Conservation (phyloP, 2,888 invertebrate species). For the Pilophorus perplexus region DNA sequence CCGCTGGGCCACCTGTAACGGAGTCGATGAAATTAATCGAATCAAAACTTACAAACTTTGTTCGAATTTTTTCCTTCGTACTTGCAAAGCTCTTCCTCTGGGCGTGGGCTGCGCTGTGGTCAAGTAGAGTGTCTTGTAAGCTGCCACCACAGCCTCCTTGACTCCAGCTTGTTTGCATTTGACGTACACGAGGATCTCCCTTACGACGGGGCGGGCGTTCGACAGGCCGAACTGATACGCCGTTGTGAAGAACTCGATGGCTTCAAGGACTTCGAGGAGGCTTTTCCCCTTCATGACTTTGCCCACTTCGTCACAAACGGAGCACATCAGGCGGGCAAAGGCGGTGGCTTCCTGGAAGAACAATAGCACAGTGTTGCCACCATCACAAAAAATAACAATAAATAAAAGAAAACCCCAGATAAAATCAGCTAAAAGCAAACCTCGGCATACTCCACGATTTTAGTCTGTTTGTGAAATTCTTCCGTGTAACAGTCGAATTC, state of each 20-base stretch:
- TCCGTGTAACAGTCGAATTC: conserved; percentile 37
- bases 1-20: conserved; percentile 59
- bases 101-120: conserved; percentile 49
- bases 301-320: conserved; percentile 64
- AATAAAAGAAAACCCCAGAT: neutral
- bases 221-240: conserved; percentile 76
- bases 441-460: conserved; percentile 68
- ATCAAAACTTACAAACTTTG: too few relatives aligned
- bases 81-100: conserved; percentile 36
- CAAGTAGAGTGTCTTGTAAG: conserved; percentile 72
- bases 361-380: too few relatives aligned
- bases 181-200: conserved; percentile 73
- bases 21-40: too few relatives aligned
- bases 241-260: conserved; percentile 82
- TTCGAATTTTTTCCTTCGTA: too few relatives aligned
- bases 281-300: conserved; percentile 70
- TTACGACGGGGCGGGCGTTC: conserved; percentile 67
- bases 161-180: conserved; percentile 74
- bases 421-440: conserved; percentile 50
- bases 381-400: too few relatives aligned
- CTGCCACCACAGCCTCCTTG: conserved; percentile 69
- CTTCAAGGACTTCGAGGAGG: conserved; percentile 79
- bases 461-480: conserved; percentile 54
- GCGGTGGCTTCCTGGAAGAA: conserved; percentile 55
- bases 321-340: conserved; percentile 57